phyloP scores from a whole-genome alignment of 1,140 invertebrate genomes.

The Bombus polaris region DNA sequence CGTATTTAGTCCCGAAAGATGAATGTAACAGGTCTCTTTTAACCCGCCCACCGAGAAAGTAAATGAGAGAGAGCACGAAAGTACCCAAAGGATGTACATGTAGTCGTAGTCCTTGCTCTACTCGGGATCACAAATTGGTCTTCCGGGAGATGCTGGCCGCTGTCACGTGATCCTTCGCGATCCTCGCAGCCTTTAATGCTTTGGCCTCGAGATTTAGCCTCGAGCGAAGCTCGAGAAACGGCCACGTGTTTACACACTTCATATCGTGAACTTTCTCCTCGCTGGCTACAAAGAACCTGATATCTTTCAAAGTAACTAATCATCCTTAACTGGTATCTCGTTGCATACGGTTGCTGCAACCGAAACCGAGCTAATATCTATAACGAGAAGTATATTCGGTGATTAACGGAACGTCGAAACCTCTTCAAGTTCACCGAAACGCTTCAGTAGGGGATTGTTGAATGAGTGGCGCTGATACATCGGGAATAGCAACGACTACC shows the following conservation, averaged over 20 bases:
- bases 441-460: constrained; percentile 10
- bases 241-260: not conserved
- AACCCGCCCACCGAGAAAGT: constrained; percentile 66
- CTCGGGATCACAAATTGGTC: constrained; percentile 63
- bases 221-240: constrained; percentile 24
- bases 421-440: not conserved
- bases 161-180: constrained; percentile 48
- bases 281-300: not conserved
- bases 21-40: constrained; percentile 79
- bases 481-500: constrained; percentile 38
- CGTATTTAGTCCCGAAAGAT: constrained; percentile 75
- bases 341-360: not conserved
- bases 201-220: constrained; percentile 42
- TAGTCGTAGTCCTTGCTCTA: constrained; percentile 61
- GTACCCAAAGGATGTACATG: constrained; percentile 59
- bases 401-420: not conserved
- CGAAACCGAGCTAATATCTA: not conserved
- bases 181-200: constrained; percentile 36
- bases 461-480: constrained; percentile 44
- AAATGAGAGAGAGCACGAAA: constrained; percentile 63
- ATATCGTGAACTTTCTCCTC: not conserved
- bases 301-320: not conserved
- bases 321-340: not conserved
- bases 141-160: constrained; percentile 41
- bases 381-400: not conserved